Evolutionary conservation across 2,888 invertebrate genomes (phyloP).

Genomic region (Dichetophora obliterata): DNA sequence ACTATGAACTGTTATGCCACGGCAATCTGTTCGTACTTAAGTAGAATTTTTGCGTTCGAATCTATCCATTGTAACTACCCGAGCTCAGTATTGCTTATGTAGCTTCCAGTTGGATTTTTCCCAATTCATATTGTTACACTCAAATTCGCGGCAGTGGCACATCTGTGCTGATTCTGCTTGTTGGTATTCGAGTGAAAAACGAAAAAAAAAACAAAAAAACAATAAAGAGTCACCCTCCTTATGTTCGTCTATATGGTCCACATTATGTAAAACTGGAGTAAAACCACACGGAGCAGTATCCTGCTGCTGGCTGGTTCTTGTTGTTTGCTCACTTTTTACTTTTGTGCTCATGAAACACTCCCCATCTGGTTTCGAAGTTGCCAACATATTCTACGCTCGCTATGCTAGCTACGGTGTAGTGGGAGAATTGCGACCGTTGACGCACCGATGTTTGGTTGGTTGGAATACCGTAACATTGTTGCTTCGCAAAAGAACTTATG

Average conservation of each 20-base stretch:
- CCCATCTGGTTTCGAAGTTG: conserved; percentile 69
- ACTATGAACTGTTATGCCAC: conserved; percentile 66
- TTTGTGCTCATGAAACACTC: conserved; percentile 49
- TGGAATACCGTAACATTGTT: background rate
- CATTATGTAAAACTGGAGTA: conserved; percentile 49
- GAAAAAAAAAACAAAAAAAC: background rate
- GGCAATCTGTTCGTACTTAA: conserved; percentile 70
- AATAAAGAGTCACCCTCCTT: conserved; percentile 32
- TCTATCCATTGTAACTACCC: conserved; percentile 35
- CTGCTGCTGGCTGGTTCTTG: conserved; percentile 49
- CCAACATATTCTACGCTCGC: conserved; percentile 69
- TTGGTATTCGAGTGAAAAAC: conserved; percentile 39
- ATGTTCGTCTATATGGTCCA: conserved; percentile 21
- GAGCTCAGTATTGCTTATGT: conserved; percentile 43
- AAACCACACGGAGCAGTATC: conserved; percentile 29
- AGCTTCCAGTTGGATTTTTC: conserved; percentile 58
- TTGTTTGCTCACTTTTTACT: conserved; percentile 30
- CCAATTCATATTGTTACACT: conserved; percentile 67
- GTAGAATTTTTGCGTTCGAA: conserved; percentile 58
- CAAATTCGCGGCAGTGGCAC: conserved; percentile 65
- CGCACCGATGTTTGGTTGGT: conserved; percentile 66
- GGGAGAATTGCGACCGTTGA: conserved; percentile 53
- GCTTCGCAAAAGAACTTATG: background rate
- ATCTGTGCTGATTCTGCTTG: conserved; percentile 66
- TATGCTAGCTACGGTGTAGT: conserved; percentile 55